Base-by-base conservation (phyloP, 2,888 invertebrate species). In the Agelastica alni region DNA sequence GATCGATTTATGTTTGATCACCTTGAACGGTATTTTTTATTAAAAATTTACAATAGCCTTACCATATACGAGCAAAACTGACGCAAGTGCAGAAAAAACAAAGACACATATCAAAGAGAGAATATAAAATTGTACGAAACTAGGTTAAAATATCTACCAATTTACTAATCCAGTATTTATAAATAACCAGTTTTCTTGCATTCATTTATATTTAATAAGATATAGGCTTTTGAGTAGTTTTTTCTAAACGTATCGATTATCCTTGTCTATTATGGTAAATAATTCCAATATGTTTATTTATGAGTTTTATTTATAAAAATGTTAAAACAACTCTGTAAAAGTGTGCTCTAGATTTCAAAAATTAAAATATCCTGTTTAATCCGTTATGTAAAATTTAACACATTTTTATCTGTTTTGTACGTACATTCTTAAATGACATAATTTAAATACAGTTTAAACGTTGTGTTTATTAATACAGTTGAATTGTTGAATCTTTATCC, bases 111-210 rank as follows among this genome's bases (percentile, higher is more conserved):
- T 57, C 57, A 61, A n/a, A n/a, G n/a, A 62, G 58, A 53, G 47
- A 48, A 54, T 56, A 59, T 61, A 57, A 61, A 60, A 41, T 30
- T 39, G 58, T 55, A 55, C 53, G 56, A 61, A 66, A 66, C 61
- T 65, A 58, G 67, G 67, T 65, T 65, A 64, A 60, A 63, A 59
- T 39, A 43, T 51, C 42, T 36, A 41, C 13, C 53, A 46, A 58
- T 61, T 53, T 57, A 28, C 43, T 10, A n/a, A 60, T 49, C 52
- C 49, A 32, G 46, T 46, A 61, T 53, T 58, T 55, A 58, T 65
- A 59, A 61, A 61, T 53, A 65, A 65, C 65, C 58, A 61, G 65
- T 64, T 61, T 51, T 45, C 58, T 54, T 41, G 61, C 60, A 65
- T 61, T 63, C 61, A 64, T 64, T 64, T 63, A 20, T 60, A 56